Evolutionary conservation across 2,797 vertebrate genomes (phyloP), one percentile per base, ranked within the genome.

Genomic region (Petrocephalus sullivani): DNA sequence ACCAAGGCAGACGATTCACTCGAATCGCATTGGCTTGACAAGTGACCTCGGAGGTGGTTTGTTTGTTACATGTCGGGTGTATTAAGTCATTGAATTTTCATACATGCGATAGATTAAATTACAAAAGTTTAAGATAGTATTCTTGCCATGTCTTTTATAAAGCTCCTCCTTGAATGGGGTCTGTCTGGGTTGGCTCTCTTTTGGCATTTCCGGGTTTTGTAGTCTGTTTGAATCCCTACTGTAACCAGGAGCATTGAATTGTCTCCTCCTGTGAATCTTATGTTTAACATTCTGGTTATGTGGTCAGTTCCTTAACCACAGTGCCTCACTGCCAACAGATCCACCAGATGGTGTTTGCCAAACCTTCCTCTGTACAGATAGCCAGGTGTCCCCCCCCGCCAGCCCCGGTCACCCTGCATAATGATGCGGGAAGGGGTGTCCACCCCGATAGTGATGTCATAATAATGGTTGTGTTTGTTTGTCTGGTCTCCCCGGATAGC

Each of bases 401-500:
- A 46, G 41, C 41, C 41, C 41, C 41, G 41, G 41, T 46, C 41
- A 46, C 41, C 41, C 41, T 46, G 41, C 41, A 46, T 46, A 3
- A 4, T 0, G 41, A 41, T 2, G 5, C 0, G 37, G 75, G 16
- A 14, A 16, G 33, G 67, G 67, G 33, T 41, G 28, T 37, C 37
- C 16, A n/a, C 37, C 71, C 71, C 4, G 8, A 1, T 46, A 78
- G 71, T 19, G 71, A 14, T 58, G 23, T 16, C 14, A 14, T 56
- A 37, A 58, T 57, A 41, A 37, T 14, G 1, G 16, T 10, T 81
- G 1, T 41, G 33, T 81, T 9, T 37, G 14, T 4, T 0, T 49
- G 6, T 89, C 23, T 92, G 87, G 60, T 88, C 60, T 21, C 84
- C 93, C n/a, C 4, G 28, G 23, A 2, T 92, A 99, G 98, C 97